A percentile compares a stretch with the other conserved stretches of the same genome.
These are phyloP conservation scores for Parazoanthus swiftii DNA, from an alignment of 92 coral and sea anemone species.

Conservation along the genomic window DNA sequence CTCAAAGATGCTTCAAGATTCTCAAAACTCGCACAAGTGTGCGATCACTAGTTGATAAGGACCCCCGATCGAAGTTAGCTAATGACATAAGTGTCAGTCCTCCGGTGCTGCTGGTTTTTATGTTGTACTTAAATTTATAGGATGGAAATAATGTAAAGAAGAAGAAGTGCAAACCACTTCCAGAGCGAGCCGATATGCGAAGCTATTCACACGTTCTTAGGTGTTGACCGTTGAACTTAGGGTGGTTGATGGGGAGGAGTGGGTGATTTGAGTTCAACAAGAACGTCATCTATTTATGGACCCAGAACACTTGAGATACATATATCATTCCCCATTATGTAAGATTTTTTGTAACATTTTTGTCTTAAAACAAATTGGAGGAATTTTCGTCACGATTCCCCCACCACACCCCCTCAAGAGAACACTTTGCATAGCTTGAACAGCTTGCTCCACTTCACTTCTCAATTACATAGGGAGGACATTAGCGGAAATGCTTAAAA, in stretches of 20 bases:
- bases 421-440: background rate
- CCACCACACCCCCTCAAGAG: background rate
- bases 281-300: background rate
- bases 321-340: background rate
- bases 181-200: no score
- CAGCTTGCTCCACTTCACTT: no score
- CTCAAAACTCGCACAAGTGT: background rate
- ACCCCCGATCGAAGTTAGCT: background rate
- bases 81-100: background rate
- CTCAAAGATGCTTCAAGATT: background rate
- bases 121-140: background rate
- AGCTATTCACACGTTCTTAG: no score
- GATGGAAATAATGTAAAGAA: no score
- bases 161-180: no score
- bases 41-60: background rate
- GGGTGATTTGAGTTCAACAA: background rate
- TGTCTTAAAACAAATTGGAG: background rate
- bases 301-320: background rate
- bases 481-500: no score
- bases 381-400: background rate
- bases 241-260: background rate
- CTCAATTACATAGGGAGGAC: no score
- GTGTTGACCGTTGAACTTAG: no score
- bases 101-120: background rate
- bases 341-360: background rate